Percentiles rank a stretch among this genome's conserved stretches.
phyloP scores from a whole-genome alignment of 2,888 invertebrate species.

The Romanomermis culicivorax region DNA sequence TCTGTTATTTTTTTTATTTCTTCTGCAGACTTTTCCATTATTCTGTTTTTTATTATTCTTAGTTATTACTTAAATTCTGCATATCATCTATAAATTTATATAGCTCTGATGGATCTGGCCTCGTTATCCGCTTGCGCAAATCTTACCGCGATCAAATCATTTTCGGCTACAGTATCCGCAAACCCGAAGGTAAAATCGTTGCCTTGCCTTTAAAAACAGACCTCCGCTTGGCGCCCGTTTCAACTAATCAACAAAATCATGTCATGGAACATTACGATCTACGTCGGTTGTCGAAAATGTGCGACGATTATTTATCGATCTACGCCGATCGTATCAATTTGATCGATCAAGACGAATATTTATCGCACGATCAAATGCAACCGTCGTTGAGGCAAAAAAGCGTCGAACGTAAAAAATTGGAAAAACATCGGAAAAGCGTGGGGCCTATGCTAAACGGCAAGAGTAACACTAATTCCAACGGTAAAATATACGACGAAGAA shows the following conservation, averaged over 20 bases:
- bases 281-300: not conserved
- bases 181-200: slow-evolving; percentile 47
- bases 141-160: not conserved
- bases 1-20: no score
- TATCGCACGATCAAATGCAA: not conserved
- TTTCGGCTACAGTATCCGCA: slow-evolving; percentile 42
- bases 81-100: no score
- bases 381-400: no score
- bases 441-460: not conserved
- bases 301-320: slow-evolving; percentile 3
- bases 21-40: no score
- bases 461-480: not conserved
- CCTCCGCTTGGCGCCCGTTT: slow-evolving; percentile 49
- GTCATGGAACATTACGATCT: slow-evolving; percentile 28
- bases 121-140: slow-evolving; percentile 4
- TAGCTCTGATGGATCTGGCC: no score
- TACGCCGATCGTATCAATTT: not conserved
- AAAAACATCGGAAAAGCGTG: not conserved
- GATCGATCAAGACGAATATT: not conserved
- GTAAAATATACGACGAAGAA: slow-evolving; percentile 49
- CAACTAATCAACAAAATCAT: no score
- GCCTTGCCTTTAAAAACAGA: slow-evolving; percentile 65
- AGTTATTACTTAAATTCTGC: no score
- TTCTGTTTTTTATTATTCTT: no score
- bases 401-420: no score